A percentile compares a stretch with the other conserved stretches of the same genome.
Evolutionary conservation across 2,113 vertebrate genomes (phyloP).

Genomic region (Aythya baeri): DNA sequence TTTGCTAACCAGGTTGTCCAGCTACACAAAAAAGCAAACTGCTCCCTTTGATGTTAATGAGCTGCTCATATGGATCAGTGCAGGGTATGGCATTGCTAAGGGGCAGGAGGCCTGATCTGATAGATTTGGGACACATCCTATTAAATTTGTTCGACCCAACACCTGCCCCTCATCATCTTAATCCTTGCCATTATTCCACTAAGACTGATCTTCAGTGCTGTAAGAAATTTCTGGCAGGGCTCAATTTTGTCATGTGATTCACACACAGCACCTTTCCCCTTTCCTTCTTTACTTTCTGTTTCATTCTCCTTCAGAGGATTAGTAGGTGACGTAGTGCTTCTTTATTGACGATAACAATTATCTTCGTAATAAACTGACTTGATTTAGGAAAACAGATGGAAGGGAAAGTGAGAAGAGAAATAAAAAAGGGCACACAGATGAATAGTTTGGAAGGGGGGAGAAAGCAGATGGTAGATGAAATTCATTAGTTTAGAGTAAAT

Average conservation of each 20-base stretch:
- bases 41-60: neutral
- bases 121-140: neutral
- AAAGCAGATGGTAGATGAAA: constrained; percentile 43
- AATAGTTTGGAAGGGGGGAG: constrained; percentile 38
- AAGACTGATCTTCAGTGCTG: neutral
- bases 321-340: neutral
- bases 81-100: neutral
- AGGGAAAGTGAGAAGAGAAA: constrained; percentile 19
- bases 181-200: neutral
- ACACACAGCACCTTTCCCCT: neutral
- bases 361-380: neutral
- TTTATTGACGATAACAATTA: neutral
- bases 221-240: neutral
- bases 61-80: neutral
- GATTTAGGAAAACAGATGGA: constrained; percentile 49
- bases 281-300: neutral
- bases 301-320: neutral
- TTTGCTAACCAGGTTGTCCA: neutral
- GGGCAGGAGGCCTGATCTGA: neutral
- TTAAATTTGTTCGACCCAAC: neutral
- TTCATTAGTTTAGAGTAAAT: constrained; percentile 7
- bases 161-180: neutral
- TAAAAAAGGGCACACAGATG: constrained; percentile 22
- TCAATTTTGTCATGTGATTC: neutral
- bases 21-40: neutral